Conservation (phyloP, 2,113 vertebrate species). For the Aptenodytes forsteri region DNA sequence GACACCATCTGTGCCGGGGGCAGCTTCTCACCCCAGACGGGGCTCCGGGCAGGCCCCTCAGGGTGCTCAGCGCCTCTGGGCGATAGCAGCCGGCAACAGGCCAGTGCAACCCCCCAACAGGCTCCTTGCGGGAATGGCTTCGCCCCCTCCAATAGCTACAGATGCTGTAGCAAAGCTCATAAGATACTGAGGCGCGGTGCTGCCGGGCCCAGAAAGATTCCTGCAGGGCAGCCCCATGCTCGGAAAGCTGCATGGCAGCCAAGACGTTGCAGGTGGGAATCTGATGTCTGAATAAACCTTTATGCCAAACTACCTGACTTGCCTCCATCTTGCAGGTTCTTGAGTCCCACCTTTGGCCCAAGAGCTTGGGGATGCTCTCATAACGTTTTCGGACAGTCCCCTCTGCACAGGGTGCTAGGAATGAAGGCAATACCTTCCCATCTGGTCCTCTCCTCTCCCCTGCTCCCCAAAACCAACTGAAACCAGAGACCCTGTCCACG, state of each 20-base stretch:
- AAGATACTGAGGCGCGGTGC: neutral
- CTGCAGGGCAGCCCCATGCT: neutral
- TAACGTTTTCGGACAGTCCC: accelerated
- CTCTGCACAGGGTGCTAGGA: neutral
- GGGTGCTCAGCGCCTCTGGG: neutral
- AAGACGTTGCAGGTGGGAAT: neutral
- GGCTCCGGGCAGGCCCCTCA: neutral
- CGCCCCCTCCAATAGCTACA: neutral
- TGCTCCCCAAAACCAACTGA: neutral
- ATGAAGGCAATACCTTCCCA: neutral
- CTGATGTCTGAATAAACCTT: neutral
- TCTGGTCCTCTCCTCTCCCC: neutral
- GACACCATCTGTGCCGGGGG: neutral
- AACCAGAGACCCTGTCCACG: accelerated
- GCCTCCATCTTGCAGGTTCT: neutral
- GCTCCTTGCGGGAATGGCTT: neutral
- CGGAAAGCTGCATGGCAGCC: neutral
- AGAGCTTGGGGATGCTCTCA: neutral
- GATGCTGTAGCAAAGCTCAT: neutral
- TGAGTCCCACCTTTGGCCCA: neutral
- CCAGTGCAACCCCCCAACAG: neutral
- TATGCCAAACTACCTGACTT: too few species aligned
- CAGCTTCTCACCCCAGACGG: neutral
- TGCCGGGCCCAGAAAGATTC: neutral
- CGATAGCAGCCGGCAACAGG: accelerated